Percentiles rank a stretch among this genome's conserved stretches.
Evolutionary conservation across 2,888 invertebrate genomes (phyloP).

Genomic region (Rhingia campestris): DNA sequence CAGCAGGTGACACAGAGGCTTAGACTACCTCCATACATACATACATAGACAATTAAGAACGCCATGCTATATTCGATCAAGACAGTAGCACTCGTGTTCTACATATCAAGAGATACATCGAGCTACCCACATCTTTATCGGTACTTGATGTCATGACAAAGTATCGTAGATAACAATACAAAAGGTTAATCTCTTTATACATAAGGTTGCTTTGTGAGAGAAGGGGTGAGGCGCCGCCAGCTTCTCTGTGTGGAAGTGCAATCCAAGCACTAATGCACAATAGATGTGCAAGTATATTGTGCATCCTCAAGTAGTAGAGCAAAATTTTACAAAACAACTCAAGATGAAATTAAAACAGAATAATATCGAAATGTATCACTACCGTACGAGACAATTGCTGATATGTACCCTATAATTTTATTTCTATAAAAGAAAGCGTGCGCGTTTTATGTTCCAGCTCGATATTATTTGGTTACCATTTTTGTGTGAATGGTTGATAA

Average conservation of each 20-base stretch:
- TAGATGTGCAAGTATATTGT: neutral
- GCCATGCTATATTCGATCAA: slow-evolving; percentile 3
- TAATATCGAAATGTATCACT: neutral
- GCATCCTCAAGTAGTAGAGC: slow-evolving; percentile 15
- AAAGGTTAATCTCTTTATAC: slow-evolving; percentile 30
- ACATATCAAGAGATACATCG: slow-evolving; percentile 3
- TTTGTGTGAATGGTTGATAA: no score
- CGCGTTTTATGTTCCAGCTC: no score
- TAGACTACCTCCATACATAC: neutral
- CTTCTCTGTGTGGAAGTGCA: slow-evolving; percentile 24
- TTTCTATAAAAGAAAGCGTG: no score
- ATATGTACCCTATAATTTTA: slow-evolving; percentile 2
- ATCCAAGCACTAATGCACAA: slow-evolving; percentile 30
- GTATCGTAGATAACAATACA: slow-evolving; percentile 31
- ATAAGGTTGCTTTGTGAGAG: neutral
- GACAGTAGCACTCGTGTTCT: neutral
- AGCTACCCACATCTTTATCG: slow-evolving; percentile 22
- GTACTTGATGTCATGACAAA: slow-evolving; percentile 36
- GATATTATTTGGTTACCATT: no score
- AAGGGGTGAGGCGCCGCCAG: neutral
- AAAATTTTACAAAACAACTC: slow-evolving; percentile 30
- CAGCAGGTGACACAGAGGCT: slow-evolving; percentile 14
- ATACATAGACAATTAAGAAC: neutral
- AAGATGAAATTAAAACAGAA: neutral
- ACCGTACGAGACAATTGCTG: neutral